phyloP scores from a whole-genome alignment of 2,113 vertebrate species.

The Zapus hudsonius region DNA sequence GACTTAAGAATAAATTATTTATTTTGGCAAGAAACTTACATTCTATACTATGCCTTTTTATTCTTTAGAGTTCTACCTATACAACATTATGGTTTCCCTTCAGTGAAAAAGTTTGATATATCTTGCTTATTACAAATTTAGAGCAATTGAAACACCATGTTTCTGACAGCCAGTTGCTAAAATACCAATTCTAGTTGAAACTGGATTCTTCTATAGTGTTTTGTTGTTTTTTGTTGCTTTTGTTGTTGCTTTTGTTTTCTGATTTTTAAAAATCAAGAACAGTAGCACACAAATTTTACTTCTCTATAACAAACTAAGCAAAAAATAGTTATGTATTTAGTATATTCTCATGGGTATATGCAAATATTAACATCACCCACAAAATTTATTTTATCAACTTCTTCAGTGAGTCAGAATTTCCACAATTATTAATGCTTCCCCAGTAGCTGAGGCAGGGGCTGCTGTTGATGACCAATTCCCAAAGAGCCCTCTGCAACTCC shows the following conservation, averaged over 20 bases:
- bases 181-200: neutral
- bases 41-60: neutral
- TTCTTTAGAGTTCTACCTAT: neutral
- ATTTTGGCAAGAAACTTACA: constrained; percentile 15
- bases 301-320: neutral
- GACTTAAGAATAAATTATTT: neutral
- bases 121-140: neutral
- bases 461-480: neutral
- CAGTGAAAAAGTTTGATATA: neutral
- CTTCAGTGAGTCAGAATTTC: neutral
- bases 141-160: neutral
- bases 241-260: too few relatives aligned
- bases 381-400: neutral
- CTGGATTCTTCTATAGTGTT: neutral
- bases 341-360: neutral
- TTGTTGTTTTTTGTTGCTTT: too few relatives aligned
- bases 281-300: neutral
- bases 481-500: neutral
- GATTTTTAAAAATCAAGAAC: too few relatives aligned
- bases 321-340: neutral
- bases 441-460: neutral
- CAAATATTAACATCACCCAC: neutral
- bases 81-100: neutral
- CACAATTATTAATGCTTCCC: neutral
- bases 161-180: neutral